Evolutionary conservation across 2,797 vertebrate genomes (phyloP).

Genomic region (Pitangus sulphuratus): DNA sequence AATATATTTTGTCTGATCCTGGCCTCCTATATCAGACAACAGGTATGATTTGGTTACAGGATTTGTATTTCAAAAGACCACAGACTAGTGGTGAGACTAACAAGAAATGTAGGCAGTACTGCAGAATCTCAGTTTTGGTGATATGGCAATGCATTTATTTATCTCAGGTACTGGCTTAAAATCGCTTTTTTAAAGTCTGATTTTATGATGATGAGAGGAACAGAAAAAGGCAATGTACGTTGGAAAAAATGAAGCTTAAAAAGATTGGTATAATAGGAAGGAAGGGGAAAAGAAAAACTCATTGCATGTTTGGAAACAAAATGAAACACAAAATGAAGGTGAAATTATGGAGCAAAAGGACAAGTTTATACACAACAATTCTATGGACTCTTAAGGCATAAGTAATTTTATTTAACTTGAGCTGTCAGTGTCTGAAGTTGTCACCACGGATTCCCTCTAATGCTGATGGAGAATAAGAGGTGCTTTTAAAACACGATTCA

Average conservation of each 20-base stretch:
- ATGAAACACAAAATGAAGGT: background rate
- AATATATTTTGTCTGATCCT: background rate
- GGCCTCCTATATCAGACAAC: background rate
- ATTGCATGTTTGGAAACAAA: background rate
- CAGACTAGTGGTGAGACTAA: background rate
- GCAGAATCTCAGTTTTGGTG: background rate
- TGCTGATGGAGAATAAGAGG: background rate
- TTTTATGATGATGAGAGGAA: background rate
- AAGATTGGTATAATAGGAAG: background rate
- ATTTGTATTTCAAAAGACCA: background rate
- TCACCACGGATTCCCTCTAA: background rate
- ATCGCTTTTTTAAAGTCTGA: background rate
- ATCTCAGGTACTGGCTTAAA: background rate
- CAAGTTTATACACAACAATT: background rate
- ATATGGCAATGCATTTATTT: background rate
- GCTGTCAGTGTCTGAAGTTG: background rate
- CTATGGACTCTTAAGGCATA: background rate
- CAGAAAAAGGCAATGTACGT: background rate
- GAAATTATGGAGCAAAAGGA: background rate
- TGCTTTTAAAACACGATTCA: slow-evolving; percentile 36
- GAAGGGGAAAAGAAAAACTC: background rate
- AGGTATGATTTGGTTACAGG: background rate
- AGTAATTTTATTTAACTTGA: slow-evolving; percentile 17
- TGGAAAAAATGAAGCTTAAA: background rate
- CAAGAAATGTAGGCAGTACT: background rate